Percentiles rank a stretch among this genome's conserved stretches.
Conservation (phyloP, 1,140 invertebrate species). For the Asobara japonica region DNA sequence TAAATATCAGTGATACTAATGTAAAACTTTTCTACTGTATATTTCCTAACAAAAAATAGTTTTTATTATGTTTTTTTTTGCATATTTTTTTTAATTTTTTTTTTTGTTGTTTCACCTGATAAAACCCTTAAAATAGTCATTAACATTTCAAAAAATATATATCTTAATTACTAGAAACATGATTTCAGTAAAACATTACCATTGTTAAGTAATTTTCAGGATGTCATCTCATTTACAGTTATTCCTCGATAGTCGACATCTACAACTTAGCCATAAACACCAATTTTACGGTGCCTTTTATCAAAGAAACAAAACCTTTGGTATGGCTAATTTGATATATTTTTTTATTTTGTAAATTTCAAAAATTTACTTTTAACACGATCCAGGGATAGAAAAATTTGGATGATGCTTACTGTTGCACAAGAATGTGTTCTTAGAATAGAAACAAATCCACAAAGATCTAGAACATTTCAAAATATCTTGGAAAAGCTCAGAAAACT, state of each 20-base stretch:
- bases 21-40: slow-evolving; percentile 3
- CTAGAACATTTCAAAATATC: no score
- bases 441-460: no score
- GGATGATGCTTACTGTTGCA: no score
- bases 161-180: slow-evolving; percentile 28
- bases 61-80: slow-evolving; percentile 33
- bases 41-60: slow-evolving; percentile 23
- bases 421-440: no score
- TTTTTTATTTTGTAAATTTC: no score
- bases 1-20: slow-evolving; percentile 6
- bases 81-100: background rate
- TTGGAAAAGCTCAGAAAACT: no score
- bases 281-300: no score
- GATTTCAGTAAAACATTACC: slow-evolving; percentile 27
- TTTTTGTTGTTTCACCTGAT: slow-evolving; percentile 11
- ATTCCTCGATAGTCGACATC: background rate
- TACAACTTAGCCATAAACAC: background rate
- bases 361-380: no score
- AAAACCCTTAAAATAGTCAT: slow-evolving; percentile 30
- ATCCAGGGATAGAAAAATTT: no score
- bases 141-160: slow-evolving; percentile 35
- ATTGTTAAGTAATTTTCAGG: slow-evolving; percentile 18
- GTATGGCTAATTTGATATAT: no score
- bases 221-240: slow-evolving; percentile 6
- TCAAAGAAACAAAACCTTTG: no score